These are phyloP conservation scores for Mesitornis unicolor DNA, from an alignment of 2,113 vertebrate genomes.

Conservation along the genomic window DNA sequence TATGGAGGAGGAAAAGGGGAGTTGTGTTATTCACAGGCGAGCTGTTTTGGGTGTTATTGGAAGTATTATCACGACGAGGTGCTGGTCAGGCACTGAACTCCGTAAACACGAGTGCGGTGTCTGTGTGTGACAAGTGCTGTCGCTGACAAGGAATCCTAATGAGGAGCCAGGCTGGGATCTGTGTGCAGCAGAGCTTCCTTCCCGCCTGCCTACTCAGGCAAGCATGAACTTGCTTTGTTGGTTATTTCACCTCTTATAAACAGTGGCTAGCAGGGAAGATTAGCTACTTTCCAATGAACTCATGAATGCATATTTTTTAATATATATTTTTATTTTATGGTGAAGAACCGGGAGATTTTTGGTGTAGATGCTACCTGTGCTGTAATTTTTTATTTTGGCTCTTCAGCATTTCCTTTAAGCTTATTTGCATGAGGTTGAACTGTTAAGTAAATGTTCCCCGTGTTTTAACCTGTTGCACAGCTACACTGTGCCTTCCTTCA, in stretches of 20 bases:
- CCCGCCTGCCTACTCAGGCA: not conserved
- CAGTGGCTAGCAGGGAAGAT: not conserved
- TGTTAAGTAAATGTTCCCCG: not conserved
- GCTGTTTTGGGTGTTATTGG: not conserved
- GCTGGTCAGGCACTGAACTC: not conserved
- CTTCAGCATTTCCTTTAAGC: not conserved
- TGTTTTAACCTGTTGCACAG: not conserved
- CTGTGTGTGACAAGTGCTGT: not conserved
- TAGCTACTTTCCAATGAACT: not conserved
- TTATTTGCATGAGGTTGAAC: not conserved
- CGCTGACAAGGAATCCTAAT: not conserved
- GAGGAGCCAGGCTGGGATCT: not conserved
- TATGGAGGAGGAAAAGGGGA: not conserved
- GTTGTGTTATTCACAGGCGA: accelerated
- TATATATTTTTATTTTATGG: not conserved
- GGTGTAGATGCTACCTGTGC: not conserved
- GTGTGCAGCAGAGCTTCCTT: not conserved
- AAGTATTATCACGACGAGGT: not conserved
- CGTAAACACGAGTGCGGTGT: accelerated
- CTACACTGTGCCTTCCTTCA: not conserved
- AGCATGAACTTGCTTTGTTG: not conserved
- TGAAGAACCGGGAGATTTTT: not conserved
- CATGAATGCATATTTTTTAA: not conserved
- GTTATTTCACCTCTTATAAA: not conserved
- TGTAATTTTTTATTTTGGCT: not conserved